Percentiles rank a stretch among this genome's conserved stretches.
Evolutionary conservation across 1,140 invertebrate species (phyloP).

Genomic region (Bombus vancouverensis): DNA sequence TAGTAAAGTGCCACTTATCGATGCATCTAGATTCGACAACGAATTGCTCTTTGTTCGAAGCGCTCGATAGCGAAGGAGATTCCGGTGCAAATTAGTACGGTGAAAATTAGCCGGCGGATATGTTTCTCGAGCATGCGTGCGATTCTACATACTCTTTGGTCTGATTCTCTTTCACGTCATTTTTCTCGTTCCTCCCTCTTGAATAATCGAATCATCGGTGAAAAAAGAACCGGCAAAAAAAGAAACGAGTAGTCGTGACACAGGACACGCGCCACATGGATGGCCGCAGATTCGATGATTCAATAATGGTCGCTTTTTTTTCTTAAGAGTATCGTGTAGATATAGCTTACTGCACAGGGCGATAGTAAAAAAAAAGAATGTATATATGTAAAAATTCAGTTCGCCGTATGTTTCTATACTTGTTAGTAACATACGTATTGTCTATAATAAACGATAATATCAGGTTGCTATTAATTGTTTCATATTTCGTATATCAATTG

Average conservation of each 20-base stretch:
- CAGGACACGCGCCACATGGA: conserved; percentile 46
- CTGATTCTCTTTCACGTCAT: conserved; percentile 42
- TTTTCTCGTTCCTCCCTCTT: conserved; percentile 7
- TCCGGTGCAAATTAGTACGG: conserved; percentile 14
- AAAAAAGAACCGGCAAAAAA: conserved; percentile 43
- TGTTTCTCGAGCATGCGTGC: conserved; percentile 8
- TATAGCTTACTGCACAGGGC: no score
- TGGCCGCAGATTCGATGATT: conserved; percentile 42
- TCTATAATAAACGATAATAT: not conserved
- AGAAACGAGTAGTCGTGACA: conserved; percentile 48
- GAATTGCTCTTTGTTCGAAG: not conserved
- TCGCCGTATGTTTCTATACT: not conserved
- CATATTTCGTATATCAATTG: not conserved
- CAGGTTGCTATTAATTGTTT: not conserved
- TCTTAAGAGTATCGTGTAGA: not conserved
- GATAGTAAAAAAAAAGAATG: not conserved
- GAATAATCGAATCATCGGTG: conserved; percentile 44
- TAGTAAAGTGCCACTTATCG: not conserved
- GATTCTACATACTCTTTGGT: not conserved
- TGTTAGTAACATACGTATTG: no score
- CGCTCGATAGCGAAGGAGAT: not conserved
- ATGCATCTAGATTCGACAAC: not conserved
- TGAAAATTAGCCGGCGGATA: not conserved
- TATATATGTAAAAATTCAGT: not conserved
- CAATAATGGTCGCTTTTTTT: conserved; percentile 15